phyloP scores from a whole-genome alignment of 2,113 vertebrate species.

The Rhabdornis inornatus region DNA sequence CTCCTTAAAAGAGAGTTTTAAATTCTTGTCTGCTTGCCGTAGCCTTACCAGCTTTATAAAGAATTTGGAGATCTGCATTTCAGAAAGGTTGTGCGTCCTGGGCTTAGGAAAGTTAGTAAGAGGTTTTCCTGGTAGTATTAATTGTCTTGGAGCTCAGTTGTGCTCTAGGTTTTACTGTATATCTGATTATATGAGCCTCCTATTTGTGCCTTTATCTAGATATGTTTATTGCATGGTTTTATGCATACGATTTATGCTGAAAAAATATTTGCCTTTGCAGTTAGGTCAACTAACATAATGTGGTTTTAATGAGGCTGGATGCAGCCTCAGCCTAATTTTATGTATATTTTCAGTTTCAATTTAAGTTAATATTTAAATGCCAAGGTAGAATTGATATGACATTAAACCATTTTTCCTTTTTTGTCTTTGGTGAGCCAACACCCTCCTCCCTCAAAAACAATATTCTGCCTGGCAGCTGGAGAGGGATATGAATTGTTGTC shows the following conservation, averaged over 20 bases:
- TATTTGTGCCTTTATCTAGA: not conserved
- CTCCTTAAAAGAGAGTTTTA: slow-evolving; percentile 56
- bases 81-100: not conserved
- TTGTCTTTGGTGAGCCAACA: not conserved
- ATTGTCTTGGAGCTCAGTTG: not conserved
- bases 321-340: not conserved
- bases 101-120: not conserved
- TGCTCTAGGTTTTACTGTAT: not conserved
- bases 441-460: no score
- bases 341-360: not conserved
- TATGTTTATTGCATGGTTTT: not conserved
- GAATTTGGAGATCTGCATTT: not conserved
- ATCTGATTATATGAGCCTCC: not conserved
- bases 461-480: not conserved
- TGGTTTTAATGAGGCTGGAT: not conserved
- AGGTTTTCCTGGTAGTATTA: not conserved
- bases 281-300: not conserved
- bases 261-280: not conserved
- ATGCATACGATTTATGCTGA: not conserved
- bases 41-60: slow-evolving; percentile 29
- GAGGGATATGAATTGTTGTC: not conserved
- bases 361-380: not conserved
- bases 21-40: slow-evolving; percentile 40
- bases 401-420: not conserved
- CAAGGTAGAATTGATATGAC: not conserved